Evolutionary conservation across 2,797 vertebrate species (phyloP).

Genomic region (Octomys mimax): DNA sequence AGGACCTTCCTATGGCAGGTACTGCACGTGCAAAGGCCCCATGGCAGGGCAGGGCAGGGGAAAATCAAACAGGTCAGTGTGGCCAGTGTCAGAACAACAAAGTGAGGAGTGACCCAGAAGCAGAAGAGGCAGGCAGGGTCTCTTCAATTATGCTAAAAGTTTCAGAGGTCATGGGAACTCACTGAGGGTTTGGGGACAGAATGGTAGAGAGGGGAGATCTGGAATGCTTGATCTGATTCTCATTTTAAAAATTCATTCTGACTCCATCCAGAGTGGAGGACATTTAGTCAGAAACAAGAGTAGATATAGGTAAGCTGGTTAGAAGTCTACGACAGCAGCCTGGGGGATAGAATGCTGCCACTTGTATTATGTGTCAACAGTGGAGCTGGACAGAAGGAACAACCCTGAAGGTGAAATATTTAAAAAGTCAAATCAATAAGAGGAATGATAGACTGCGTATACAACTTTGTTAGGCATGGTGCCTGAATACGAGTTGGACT

Average conservation of each 20-base stretch:
- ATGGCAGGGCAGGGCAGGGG: background rate
- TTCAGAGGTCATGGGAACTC: background rate
- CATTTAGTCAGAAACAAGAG: background rate
- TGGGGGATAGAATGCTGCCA: background rate
- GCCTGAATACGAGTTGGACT: background rate
- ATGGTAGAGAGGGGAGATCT: background rate
- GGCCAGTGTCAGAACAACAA: background rate
- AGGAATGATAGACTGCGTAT: background rate
- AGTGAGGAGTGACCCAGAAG: background rate
- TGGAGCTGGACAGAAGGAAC: background rate
- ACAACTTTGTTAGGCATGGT: background rate
- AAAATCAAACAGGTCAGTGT: background rate
- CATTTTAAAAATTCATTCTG: background rate
- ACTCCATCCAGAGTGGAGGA: background rate
- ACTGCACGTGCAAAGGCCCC: background rate
- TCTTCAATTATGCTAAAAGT: background rate
- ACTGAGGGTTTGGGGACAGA: background rate
- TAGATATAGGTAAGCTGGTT: background rate
- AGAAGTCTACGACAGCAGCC: background rate
- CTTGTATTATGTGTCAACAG: background rate
- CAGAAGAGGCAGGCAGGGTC: background rate
- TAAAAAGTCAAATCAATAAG: conserved; percentile 17
- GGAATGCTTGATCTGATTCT: background rate
- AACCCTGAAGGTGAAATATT: background rate
- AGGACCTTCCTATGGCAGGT: background rate